phyloP scores from a whole-genome alignment of 2,113 vertebrate species.

The Oreotragus oreotragus region DNA sequence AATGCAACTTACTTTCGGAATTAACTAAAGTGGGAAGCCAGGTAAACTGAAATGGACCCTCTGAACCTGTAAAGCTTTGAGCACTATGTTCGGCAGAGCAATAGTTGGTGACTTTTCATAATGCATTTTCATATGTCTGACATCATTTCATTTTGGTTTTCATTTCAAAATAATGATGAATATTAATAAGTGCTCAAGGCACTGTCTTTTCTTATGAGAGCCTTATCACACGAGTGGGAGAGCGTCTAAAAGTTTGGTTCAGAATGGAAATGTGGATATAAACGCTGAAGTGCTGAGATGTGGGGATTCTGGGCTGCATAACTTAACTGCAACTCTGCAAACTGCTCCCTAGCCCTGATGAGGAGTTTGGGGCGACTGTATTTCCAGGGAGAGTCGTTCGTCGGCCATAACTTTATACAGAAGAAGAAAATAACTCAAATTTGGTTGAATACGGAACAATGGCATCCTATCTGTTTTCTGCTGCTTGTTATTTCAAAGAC shows the following conservation, averaged over 20 bases:
- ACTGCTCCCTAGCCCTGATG: not conserved
- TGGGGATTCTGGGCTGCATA: not conserved
- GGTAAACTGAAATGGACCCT: not conserved
- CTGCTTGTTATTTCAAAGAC: not conserved
- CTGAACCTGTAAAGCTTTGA: not conserved
- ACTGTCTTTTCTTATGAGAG: conserved; percentile 11
- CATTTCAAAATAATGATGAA: conserved; percentile 55
- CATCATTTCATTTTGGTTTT: conserved; percentile 48
- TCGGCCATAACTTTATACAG: not conserved
- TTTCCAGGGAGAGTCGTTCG: not conserved
- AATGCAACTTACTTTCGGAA: not conserved
- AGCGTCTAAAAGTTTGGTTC: conserved; percentile 14
- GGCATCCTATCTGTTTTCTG: not conserved
- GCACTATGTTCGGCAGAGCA: not conserved
- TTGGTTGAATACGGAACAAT: not conserved
- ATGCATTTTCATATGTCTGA: conserved; percentile 53
- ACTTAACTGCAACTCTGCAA: not conserved
- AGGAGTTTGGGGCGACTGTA: not conserved
- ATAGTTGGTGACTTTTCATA: conserved; percentile 34
- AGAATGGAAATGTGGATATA: conserved; percentile 14
- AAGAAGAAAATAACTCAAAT: not conserved
- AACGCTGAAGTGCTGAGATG: not conserved
- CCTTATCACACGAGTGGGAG: not conserved
- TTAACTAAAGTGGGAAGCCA: not conserved
- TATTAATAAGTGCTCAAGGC: conserved; percentile 55